Conservation (phyloP, 2,797 vertebrate genomes). For the Gambelia wislizenii region DNA sequence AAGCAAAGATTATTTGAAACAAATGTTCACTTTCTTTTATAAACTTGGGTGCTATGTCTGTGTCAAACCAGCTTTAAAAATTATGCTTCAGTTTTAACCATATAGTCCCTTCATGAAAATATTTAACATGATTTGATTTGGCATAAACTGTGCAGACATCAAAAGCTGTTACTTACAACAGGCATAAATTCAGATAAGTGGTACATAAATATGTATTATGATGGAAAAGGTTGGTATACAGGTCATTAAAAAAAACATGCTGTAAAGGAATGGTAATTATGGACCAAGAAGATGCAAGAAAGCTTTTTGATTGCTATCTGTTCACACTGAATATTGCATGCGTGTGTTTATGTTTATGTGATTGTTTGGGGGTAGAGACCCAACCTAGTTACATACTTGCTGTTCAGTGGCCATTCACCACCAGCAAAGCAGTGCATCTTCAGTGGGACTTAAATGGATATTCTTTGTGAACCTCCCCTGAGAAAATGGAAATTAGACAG, state of each 20-base stretch:
- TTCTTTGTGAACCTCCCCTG: neutral
- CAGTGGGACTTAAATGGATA: neutral
- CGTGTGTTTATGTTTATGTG: neutral
- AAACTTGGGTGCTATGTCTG: neutral
- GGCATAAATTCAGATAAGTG: neutral
- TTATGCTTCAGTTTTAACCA: conserved; percentile 17
- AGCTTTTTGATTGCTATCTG: neutral
- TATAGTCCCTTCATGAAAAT: neutral
- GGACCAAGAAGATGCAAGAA: neutral
- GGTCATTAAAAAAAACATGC: neutral
- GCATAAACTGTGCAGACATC: neutral
- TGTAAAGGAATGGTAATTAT: neutral
- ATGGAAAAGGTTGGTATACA: neutral
- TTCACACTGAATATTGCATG: neutral
- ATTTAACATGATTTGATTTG: neutral
- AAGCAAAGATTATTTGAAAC: conserved; percentile 39
- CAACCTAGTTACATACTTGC: too few species aligned
- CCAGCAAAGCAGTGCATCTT: neutral
- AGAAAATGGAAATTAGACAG: neutral
- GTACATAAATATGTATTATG: neutral
- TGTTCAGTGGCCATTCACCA: neutral
- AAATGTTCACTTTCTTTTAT: conserved; percentile 37
- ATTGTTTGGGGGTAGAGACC: neutral
- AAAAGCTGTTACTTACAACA: neutral
- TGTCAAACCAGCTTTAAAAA: conserved; percentile 38